Evolutionary conservation across 2,113 vertebrate genomes (phyloP).

Genomic region (Cebidichthys violaceus): DNA sequence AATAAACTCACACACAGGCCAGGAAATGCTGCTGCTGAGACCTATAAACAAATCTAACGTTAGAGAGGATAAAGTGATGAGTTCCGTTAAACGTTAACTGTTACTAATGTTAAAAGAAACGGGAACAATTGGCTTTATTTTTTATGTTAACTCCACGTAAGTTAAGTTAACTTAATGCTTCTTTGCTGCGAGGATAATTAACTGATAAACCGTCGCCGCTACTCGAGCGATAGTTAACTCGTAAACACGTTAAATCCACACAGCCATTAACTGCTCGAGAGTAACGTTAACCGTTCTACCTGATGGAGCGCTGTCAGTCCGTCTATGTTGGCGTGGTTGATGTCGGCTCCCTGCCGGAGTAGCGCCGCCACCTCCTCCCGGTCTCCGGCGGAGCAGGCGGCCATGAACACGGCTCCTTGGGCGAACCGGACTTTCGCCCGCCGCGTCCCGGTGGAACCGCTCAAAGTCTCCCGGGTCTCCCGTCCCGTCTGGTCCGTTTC

Average conservation of each 20-base stretch:
- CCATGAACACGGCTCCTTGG: slow-evolving; percentile 89
- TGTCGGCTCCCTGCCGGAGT: slow-evolving; percentile 86
- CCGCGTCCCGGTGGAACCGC: slow-evolving; percentile 63
- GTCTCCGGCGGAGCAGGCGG: slow-evolving; percentile 88
- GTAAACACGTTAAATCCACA: not conserved
- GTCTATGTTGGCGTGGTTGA: slow-evolving; percentile 89
- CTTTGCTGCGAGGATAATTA: slow-evolving; percentile 13
- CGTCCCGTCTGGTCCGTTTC: slow-evolving; percentile 82
- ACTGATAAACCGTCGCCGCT: slow-evolving; percentile 1
- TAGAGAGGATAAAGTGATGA: slow-evolving; percentile 5
- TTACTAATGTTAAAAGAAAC: not conserved
- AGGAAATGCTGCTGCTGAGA: slow-evolving; percentile 1
- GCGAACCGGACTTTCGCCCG: slow-evolving; percentile 84
- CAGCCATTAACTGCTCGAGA: not conserved
- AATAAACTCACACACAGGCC: slow-evolving; percentile 21
- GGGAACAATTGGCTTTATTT: not conserved
- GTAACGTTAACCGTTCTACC: slow-evolving; percentile 63
- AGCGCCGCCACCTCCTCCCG: slow-evolving; percentile 86
- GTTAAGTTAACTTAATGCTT: not conserved
- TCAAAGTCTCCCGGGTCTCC: slow-evolving; percentile 55
- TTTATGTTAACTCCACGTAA: not conserved
- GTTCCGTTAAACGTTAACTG: not conserved
- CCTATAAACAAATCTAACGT: not conserved
- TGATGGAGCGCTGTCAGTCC: slow-evolving; percentile 88
- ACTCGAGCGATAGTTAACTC: not conserved